Evolutionary conservation across 2,888 invertebrate species (phyloP), one percentile per base, ranked within the genome.

Genomic region (Gymnocheta viridis): DNA sequence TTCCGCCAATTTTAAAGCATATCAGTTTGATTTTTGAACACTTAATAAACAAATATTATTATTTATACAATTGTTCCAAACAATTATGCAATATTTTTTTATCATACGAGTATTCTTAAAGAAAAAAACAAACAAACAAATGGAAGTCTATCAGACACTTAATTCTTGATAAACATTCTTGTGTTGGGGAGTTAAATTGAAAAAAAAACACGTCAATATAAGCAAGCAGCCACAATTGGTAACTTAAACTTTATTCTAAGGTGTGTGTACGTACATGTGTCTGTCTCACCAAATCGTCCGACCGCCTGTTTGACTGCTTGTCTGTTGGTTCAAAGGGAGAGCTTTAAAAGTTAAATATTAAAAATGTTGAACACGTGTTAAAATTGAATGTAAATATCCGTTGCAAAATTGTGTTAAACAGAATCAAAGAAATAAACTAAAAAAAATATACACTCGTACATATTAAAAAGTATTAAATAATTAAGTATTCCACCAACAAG

Each of bases 301-400:
- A 41, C 24, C 27, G 56, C 19, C 56, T 32, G 58, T 27, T 10
- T 77, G 41, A 49, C 54, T 66, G 54, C 54, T 17, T 54, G 29
- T 22, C 14, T 41, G 38, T 56, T 27, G 7, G 41, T 47, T 54
- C 24, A 35, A 58, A 58, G 58, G 56, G n/a, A 77, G 17, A 77
- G 17, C 51, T 64, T 66, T 56, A 9, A 27, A 51, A 38, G 14
- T 29, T 38, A 38, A 54, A 27, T 32, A 77, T 70, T 70, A 51
- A 79, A 72, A 32, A 79, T 79, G 64, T 72, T 79, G 79, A 79
- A 79, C 79, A 79, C 79, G 79, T 79, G 79, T 79, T 72, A 19
- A 56, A 2, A 35, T 66, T 64, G 27, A 64, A 72, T 79, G 56
- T 72, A 79, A 64, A 79, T 72, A 79, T 79, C 78, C 78, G 78